Conservation (phyloP, 2,113 vertebrate genomes). For the Cygnus buccinator region DNA sequence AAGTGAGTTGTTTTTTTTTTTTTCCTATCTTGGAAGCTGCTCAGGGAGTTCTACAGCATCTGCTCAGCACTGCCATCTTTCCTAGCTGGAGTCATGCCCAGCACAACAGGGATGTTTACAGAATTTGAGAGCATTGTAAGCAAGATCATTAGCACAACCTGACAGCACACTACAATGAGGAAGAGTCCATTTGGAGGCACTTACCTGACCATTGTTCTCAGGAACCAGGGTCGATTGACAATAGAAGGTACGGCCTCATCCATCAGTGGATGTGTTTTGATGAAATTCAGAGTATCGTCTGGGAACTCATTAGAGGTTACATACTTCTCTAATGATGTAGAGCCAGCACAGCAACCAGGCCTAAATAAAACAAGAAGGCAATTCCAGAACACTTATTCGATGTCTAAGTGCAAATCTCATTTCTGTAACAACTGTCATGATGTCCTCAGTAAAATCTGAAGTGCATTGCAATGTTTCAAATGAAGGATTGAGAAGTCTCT, state of each 20-base stretch:
- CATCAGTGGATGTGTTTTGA: constrained; percentile 98
- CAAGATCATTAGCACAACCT: neutral
- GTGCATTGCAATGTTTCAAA: neutral
- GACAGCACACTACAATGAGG: neutral
- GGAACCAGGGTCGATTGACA: constrained; percentile 94
- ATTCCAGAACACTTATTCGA: constrained; percentile 25
- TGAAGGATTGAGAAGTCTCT: neutral
- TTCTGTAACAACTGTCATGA: constrained; percentile 27
- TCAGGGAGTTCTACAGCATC: constrained; percentile 10
- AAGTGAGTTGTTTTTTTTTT: neutral
- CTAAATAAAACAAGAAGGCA: constrained; percentile 70
- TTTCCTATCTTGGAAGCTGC: constrained; percentile 33
- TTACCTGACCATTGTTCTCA: constrained; percentile 98
- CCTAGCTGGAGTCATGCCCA: constrained; percentile 39
- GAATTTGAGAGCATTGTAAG: constrained; percentile 15
- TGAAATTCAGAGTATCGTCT: constrained; percentile 97
- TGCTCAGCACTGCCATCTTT: constrained; percentile 15
- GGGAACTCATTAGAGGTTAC: constrained; percentile 95
- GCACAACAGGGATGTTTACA: constrained; percentile 25
- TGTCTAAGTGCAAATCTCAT: constrained; percentile 11
- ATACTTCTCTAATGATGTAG: constrained; percentile 87
- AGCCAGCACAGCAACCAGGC: constrained; percentile 93
- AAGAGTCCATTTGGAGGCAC: constrained; percentile 23
- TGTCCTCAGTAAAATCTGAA: neutral
- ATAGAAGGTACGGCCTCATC: constrained; percentile 95